phyloP scores from a whole-genome alignment of 2,888 invertebrate genomes.

The Danaus chrysippus region DNA sequence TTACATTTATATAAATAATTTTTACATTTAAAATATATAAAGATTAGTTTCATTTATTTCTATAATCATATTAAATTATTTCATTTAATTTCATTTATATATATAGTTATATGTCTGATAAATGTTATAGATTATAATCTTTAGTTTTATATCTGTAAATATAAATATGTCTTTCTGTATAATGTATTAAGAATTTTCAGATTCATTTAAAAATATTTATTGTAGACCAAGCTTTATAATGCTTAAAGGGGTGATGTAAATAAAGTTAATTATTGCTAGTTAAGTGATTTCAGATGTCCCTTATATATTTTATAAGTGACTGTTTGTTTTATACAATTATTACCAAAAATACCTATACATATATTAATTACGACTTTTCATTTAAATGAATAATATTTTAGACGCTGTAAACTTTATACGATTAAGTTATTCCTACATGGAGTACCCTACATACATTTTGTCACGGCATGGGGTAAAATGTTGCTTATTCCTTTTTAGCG shows the following conservation, averaged over 20 bases:
- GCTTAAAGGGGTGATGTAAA: constrained; percentile 58
- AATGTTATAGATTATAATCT: no score
- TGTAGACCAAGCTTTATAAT: constrained; percentile 41
- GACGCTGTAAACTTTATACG: constrained; percentile 3
- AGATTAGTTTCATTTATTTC: no score
- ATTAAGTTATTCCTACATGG: neutral
- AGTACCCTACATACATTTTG: neutral
- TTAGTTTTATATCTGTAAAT: no score
- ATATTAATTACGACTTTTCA: no score
- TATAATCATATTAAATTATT: no score
- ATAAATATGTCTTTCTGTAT: no score
- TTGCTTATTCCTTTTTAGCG: constrained; percentile 25
- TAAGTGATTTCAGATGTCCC: constrained; percentile 64
- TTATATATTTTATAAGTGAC: constrained; percentile 37
- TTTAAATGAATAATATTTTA: neutral
- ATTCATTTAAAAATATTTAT: constrained; percentile 13
- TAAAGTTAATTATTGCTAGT: constrained; percentile 70
- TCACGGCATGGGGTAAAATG: neutral
- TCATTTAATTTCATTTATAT: no score
- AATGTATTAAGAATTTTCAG: no score
- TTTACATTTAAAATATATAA: no score
- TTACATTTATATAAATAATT: no score
- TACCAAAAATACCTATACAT: neutral
- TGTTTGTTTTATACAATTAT: constrained; percentile 22
- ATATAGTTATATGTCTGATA: no score